Evolutionary conservation across 2,113 vertebrate genomes (phyloP), one percentile per base, ranked within the genome.

Genomic region (Caranx ignobilis): DNA sequence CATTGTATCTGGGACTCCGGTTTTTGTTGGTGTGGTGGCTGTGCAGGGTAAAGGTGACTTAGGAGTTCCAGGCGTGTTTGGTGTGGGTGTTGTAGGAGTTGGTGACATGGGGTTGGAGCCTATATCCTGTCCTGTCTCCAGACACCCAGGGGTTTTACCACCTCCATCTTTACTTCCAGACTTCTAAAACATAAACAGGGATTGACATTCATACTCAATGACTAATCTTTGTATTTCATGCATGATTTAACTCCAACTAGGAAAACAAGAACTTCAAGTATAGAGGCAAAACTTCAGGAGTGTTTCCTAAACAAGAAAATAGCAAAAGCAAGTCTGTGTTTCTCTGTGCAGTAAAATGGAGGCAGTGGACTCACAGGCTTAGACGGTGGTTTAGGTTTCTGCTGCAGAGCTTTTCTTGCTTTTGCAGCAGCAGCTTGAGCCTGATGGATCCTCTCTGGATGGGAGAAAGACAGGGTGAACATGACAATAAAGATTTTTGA

Each of bases 391-490:
- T 98, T 99, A 0, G 98, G 97, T 83, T 99, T 99, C 91, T 99
- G 98, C 83, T 99, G 98, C 55, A 98, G 95, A 45, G 98, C 97
- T 90, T 99, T 99, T 82, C 97, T 96, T 75, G 98, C 98, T 91
- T 99, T 99, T 31, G 97, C 98, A 26, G 98, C 98, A 66, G 97
- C 98, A 65, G 97, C 98, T 70, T 99, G 98, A 63, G 97, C 98
- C 47, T 99, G 98, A 83, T 99, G 98, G 70, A 99, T 99, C 77
- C 97, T 92, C 93, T 99, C 98, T 99, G 94, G 18, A 87, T 37
- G 6, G 60, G 84, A 82, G 21, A 60, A 62, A 79, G 18, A 77
- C 11, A 2, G 18, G 54, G 26, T 26, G 26, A 57, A 35, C 3
- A 70, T 15, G 3, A 70, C 11, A 35, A 59, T 26, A 4, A n/a